These are phyloP conservation scores for Cynodonichthys magdalenae DNA, from an alignment of 2,797 vertebrate genomes.

Conservation along the genomic window DNA sequence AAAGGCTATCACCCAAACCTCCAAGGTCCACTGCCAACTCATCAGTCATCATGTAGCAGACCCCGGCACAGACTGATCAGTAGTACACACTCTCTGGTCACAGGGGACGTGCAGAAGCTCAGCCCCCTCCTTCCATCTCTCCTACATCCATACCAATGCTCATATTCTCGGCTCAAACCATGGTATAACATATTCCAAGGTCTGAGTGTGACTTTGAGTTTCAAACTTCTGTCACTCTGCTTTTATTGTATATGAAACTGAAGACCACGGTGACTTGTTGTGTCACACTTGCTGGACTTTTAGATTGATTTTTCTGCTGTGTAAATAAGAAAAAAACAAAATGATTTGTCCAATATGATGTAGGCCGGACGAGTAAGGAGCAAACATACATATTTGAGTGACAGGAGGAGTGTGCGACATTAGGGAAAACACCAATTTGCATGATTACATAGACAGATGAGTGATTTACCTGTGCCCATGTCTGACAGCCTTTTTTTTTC, in stretches of 20 bases:
- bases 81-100: conserved; percentile 72
- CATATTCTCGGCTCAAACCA: conserved; percentile 46
- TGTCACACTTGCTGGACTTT: conserved; percentile 58
- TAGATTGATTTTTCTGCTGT: conserved; percentile 56
- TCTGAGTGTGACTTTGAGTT: conserved; percentile 70
- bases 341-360: conserved; percentile 47
- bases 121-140: conserved; percentile 42
- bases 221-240: conserved; percentile 66
- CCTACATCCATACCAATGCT: conserved; percentile 69
- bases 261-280: conserved; percentile 60
- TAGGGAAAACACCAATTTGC: conserved; percentile 76
- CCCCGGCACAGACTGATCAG: conserved; percentile 74
- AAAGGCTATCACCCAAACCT: conserved; percentile 85
- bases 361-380: conserved; percentile 52
- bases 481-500: conserved; percentile 75
- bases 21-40: conserved; percentile 81
- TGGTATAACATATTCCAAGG: conserved; percentile 72
- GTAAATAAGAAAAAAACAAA: conserved; percentile 35
- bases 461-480: conserved; percentile 74
- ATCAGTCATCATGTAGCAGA: conserved; percentile 79
- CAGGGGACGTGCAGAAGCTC: conserved; percentile 72
- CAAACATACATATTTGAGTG: conserved; percentile 74
- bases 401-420: conserved; percentile 62
- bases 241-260: conserved; percentile 57
- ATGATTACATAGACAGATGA: conserved; percentile 82